Evolutionary conservation across 53 echinoderm and acorn worm species (phyloP), one percentile per base, ranked within the genome.

Genomic region (Antedon mediterranea): DNA sequence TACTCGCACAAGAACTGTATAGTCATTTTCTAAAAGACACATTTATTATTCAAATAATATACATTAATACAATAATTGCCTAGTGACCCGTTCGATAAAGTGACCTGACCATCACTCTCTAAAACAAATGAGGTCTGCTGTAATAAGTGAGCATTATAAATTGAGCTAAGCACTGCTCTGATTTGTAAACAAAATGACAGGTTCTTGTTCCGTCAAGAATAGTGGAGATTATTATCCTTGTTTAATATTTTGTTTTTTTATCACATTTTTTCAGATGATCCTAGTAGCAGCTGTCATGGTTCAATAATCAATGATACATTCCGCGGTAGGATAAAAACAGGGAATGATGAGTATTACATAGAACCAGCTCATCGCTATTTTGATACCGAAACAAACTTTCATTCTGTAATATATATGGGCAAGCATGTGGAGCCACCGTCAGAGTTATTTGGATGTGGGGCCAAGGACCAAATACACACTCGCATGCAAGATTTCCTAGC

Each of bases 341-440:
- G 78, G 5, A 32, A 42, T 28, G 89, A 93, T 74, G 91, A 89
- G 43, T 93, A 89, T 81, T 89, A 86, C 76, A 85, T 93, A n/a
- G 94, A 93, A 78, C 80, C 85, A 18, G 88, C 89, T 34, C 85
- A 84, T 73, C 76, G 85, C 34, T 89, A 90, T 79, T 83, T 93
- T 70, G 43, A 79, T 31, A 89, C 83, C 42, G 34, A 77, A 11
- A 78, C 76, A 27, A 78, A 88, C 32, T 86, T 89, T 72, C 94
- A 93, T 74, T 93, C 94, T 15, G 79, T 93, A 70, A 86, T 93
- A 79, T 93, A 93, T 90, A 90, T 85, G 76, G 85, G 83, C 4
- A 84, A 88, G 4, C 90, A 93, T 32, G 83, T 93, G 26, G 78
- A 90, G 20, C 85, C 77, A 30, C 75, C 76, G 23, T 80, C 80